phyloP scores from a whole-genome alignment of 2,113 vertebrate species.

The Polypterus bichir region DNA sequence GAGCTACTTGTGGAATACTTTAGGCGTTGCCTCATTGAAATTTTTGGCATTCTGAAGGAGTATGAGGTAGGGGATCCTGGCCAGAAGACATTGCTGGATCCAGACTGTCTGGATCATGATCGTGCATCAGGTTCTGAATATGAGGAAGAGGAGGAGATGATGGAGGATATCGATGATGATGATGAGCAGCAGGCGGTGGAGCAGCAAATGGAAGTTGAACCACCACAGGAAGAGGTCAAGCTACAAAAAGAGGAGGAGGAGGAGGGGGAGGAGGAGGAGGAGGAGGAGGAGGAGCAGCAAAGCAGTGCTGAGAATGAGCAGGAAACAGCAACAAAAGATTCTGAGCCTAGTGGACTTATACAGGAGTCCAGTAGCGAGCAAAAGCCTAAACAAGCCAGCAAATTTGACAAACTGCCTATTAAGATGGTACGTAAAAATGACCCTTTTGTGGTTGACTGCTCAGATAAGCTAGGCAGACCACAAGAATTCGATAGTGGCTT shows the following conservation, averaged over 20 bases:
- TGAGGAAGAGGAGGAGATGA: slow-evolving; percentile 52
- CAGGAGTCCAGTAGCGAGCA: slow-evolving; percentile 36
- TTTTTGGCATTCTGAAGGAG: slow-evolving; percentile 93
- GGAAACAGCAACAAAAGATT: slow-evolving; percentile 25
- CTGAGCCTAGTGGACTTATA: slow-evolving; percentile 11
- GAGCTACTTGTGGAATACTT: slow-evolving; percentile 96
- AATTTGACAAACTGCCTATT: slow-evolving; percentile 91
- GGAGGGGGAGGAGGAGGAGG: slow-evolving; percentile 29
- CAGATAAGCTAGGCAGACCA: slow-evolving; percentile 67
- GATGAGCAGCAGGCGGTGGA: slow-evolving; percentile 57
- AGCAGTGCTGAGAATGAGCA: slow-evolving; percentile 29
- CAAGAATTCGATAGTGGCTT: slow-evolving; percentile 94
- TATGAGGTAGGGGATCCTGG: slow-evolving; percentile 93
- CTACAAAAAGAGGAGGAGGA: slow-evolving; percentile 26
- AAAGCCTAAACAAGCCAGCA: slow-evolving; percentile 73
- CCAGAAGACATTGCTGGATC: slow-evolving; percentile 86
- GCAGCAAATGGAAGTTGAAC: slow-evolving; percentile 31
- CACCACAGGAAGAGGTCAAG: slow-evolving; percentile 35
- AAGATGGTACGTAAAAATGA: slow-evolving; percentile 86
- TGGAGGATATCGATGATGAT: slow-evolving; percentile 52
- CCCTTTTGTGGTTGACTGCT: slow-evolving; percentile 73
- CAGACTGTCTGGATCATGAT: slow-evolving; percentile 62
- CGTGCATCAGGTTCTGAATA: slow-evolving; percentile 43
- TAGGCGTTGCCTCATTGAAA: slow-evolving; percentile 93
- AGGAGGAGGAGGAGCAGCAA: slow-evolving; percentile 21